These are phyloP conservation scores for Panulirus ornatus DNA, from an alignment of 1,140 invertebrate genomes.

Conservation along the genomic window DNA sequence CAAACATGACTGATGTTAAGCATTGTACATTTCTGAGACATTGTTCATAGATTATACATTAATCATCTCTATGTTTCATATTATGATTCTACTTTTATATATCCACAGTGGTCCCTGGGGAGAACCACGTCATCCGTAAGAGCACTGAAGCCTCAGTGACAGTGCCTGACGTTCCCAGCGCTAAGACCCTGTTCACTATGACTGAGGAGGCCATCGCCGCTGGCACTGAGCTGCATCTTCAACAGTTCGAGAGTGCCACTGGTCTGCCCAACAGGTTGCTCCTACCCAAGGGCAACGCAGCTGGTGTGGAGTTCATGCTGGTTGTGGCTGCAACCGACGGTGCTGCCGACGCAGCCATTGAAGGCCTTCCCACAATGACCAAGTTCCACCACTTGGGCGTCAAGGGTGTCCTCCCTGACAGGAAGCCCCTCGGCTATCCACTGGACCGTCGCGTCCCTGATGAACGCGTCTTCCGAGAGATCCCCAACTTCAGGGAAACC, in stretches of 20 bases:
- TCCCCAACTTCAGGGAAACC: constrained; percentile 27
- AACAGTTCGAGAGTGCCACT: constrained; percentile 27
- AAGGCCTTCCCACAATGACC: not conserved
- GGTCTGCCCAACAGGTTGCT: constrained; percentile 31
- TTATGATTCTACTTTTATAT: not conserved
- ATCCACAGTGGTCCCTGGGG: not conserved
- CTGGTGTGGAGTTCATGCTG: constrained; percentile 21
- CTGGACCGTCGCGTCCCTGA: constrained; percentile 20
- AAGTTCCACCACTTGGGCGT: constrained; percentile 19
- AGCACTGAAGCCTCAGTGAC: not conserved
- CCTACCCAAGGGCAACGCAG: constrained; percentile 39
- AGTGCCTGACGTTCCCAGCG: constrained; percentile 14
- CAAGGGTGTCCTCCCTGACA: constrained; percentile 15
- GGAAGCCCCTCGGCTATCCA: constrained; percentile 16
- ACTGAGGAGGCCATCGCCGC: not conserved
- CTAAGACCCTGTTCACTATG: not conserved
- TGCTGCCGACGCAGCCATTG: not conserved
- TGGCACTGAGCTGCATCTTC: not conserved
- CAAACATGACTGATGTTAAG: not conserved
- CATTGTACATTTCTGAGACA: too few relatives aligned
- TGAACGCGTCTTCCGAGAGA: constrained; percentile 5
- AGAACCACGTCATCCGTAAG: not conserved
- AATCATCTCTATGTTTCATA: not conserved
- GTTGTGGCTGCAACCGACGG: constrained; percentile 23
- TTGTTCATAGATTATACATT: not conserved